Percentiles rank a stretch among this genome's conserved stretches.
phyloP scores from a whole-genome alignment of 1,140 invertebrate genomes.

The Lepidurus arcticus region DNA sequence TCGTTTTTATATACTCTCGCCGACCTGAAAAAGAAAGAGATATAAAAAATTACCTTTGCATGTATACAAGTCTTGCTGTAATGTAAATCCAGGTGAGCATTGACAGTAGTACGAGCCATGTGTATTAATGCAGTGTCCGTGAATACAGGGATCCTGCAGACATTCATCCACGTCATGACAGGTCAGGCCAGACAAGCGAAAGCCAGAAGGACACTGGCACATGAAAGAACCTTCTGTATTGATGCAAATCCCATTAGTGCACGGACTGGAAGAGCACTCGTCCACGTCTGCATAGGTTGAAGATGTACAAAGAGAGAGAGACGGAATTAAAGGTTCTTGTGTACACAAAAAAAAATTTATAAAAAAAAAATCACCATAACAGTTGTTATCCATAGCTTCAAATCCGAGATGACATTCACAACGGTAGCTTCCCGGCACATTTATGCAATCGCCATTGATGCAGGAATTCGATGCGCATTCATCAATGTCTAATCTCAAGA shows the following conservation, averaged over 20 bases:
- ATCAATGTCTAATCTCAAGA: slow-evolving; percentile 59
- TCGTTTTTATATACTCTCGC: background rate
- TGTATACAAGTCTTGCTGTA: slow-evolving; percentile 37
- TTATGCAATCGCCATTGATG: slow-evolving; percentile 56
- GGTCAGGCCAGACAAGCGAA: slow-evolving; percentile 49
- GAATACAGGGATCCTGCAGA: slow-evolving; percentile 36
- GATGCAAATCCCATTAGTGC: slow-evolving; percentile 59
- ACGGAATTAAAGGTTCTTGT: background rate
- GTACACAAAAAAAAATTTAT: background rate
- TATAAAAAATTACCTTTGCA: slow-evolving; percentile 28
- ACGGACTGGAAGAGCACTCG: slow-evolving; percentile 56
- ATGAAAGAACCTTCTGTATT: slow-evolving; percentile 76
- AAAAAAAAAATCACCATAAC: slow-evolving; percentile 30
- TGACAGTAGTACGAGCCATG: slow-evolving; percentile 42
- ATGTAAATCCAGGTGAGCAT: slow-evolving; percentile 40
- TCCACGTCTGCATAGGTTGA: slow-evolving; percentile 47
- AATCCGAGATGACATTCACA: slow-evolving; percentile 49
- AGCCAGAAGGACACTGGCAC: slow-evolving; percentile 71
- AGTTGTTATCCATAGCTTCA: slow-evolving; percentile 15
- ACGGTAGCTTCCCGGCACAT: slow-evolving; percentile 50
- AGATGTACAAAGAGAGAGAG: background rate
- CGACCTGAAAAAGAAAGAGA: background rate
- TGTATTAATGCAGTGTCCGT: slow-evolving; percentile 42
- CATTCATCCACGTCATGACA: slow-evolving; percentile 43
- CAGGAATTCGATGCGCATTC: slow-evolving; percentile 68